These are phyloP conservation scores for Dryocosmus kuriphilus DNA, from an alignment of 2,888 invertebrate species.

Conservation along the genomic window DNA sequence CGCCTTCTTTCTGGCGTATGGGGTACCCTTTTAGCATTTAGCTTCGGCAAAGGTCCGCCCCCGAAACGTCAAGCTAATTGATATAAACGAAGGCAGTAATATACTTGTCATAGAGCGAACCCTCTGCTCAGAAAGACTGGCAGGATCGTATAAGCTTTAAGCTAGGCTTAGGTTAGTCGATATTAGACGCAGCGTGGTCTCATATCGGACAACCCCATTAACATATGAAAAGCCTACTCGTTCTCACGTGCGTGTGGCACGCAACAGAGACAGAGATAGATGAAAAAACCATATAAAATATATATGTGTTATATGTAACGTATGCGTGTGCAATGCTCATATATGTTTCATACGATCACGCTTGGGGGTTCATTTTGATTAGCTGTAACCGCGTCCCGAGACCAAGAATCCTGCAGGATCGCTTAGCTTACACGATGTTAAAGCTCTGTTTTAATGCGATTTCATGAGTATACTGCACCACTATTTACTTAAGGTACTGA, in stretches of 20 bases:
- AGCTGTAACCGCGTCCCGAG: conserved; percentile 39
- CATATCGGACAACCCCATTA: conserved; percentile 68
- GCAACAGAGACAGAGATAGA: neutral
- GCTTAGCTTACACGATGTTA: conserved; percentile 59
- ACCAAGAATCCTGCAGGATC: conserved; percentile 39
- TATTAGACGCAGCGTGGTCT: conserved; percentile 63
- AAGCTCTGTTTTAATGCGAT: conserved; percentile 56
- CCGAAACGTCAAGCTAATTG: conserved; percentile 77
- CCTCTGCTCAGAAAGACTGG: conserved; percentile 49
- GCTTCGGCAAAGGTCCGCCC: conserved; percentile 65
- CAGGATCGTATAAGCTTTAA: conserved; percentile 52
- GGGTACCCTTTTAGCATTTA: conserved; percentile 65
- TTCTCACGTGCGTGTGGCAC: conserved; percentile 27
- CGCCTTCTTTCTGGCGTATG: conserved; percentile 54
- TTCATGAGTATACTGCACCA: conserved; percentile 50
- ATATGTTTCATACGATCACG: conserved; percentile 16
- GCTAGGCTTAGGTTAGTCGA: conserved; percentile 52
- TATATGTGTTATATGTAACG: neutral
- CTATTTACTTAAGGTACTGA: conserved; percentile 26
- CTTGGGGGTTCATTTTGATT: conserved; percentile 37
- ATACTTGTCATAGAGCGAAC: conserved; percentile 75
- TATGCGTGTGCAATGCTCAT: neutral
- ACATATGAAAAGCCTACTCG: conserved; percentile 53
- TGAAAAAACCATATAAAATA: neutral
- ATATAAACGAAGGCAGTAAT: conserved; percentile 77